A percentile compares a stretch with the other conserved stretches of the same genome.
Conservation (phyloP, 2,113 vertebrate genomes). For the Notothenia coriiceps region DNA sequence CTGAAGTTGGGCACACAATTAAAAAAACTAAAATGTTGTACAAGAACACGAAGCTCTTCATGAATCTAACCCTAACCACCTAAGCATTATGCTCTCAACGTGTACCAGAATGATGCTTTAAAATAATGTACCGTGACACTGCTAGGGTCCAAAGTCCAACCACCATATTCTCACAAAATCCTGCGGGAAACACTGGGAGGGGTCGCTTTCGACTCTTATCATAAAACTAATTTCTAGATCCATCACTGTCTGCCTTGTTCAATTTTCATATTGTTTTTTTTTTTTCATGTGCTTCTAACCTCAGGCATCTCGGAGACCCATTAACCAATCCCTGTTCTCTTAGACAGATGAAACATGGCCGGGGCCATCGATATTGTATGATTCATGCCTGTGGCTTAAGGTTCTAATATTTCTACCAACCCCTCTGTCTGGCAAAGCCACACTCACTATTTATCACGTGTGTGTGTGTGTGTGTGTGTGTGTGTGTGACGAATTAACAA, state of each 20-base stretch:
- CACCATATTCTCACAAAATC: too few relatives aligned
- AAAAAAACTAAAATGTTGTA: too few relatives aligned
- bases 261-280: slow-evolving; percentile 53
- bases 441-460: slow-evolving; percentile 66
- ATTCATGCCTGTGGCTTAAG: slow-evolving; percentile 72
- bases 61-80: too few relatives aligned
- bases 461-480: background rate
- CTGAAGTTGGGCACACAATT: too few relatives aligned
- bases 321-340: slow-evolving; percentile 59
- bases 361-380: slow-evolving; percentile 52
- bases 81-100: too few relatives aligned
- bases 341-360: slow-evolving; percentile 65
- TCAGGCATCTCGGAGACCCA: slow-evolving; percentile 53
- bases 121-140: too few relatives aligned
- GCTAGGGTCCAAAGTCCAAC: too few relatives aligned
- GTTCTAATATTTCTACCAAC: slow-evolving; percentile 71
- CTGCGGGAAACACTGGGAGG: too few relatives aligned
- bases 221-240: background rate
- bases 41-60: too few relatives aligned
- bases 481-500: too few relatives aligned
- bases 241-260: slow-evolving; percentile 39
- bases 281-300: slow-evolving; percentile 35
- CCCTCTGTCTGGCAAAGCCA: slow-evolving; percentile 63
- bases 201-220: background rate
- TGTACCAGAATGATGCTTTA: too few relatives aligned